Evolutionary conservation across 2,888 invertebrate genomes (phyloP).

Genomic region (Thelaira solivaga): DNA sequence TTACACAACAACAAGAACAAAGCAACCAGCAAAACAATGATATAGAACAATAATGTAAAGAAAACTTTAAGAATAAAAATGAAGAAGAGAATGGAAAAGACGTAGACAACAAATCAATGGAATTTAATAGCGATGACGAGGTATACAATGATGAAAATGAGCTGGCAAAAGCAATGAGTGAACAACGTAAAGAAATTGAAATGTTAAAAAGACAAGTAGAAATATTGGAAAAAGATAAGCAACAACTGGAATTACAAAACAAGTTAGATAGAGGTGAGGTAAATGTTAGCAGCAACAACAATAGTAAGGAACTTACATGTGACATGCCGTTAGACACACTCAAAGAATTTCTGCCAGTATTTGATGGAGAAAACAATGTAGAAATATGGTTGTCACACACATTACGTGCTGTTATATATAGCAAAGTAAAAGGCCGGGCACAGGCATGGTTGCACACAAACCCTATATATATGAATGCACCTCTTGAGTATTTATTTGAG

Average conservation of each 20-base stretch:
- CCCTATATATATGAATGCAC: not conserved
- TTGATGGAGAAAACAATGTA: not conserved
- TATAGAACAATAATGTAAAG: too few relatives aligned
- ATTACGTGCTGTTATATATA: conserved; percentile 23
- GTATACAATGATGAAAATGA: not conserved
- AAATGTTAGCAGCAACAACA: not conserved
- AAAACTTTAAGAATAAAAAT: too few relatives aligned
- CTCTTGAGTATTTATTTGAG: not conserved
- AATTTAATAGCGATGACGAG: too few relatives aligned
- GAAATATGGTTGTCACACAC: not conserved
- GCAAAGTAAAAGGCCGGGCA: conserved; percentile 15
- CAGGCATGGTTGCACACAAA: conserved; percentile 9
- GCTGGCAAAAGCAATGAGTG: too few relatives aligned
- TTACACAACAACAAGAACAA: too few relatives aligned
- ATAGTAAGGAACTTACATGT: not conserved
- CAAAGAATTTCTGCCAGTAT: not conserved
- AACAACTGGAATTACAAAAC: not conserved
- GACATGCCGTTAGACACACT: not conserved
- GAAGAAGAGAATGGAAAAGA: too few relatives aligned
- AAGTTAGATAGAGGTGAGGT: not conserved
- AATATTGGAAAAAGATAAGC: too few relatives aligned
- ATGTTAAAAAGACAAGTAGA: not conserved
- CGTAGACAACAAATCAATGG: too few relatives aligned
- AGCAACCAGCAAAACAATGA: too few relatives aligned
- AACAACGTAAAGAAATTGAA: too few relatives aligned